Conservation (phyloP, 2,888 invertebrate species). For the Cistogaster globosa region DNA sequence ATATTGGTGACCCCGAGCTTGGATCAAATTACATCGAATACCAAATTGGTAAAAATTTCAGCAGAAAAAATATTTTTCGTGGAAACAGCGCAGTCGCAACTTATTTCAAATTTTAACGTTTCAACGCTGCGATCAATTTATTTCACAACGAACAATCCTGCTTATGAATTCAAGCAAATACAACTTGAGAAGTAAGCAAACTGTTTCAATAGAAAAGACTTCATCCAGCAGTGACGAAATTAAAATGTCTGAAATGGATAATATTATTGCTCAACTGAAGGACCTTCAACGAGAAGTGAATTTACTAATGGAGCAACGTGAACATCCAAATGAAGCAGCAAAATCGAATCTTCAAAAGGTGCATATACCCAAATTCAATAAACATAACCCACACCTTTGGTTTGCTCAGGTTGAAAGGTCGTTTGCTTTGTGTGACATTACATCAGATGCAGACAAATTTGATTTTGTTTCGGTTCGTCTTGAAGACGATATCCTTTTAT, state of each 20-base stretch:
- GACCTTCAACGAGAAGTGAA: neutral
- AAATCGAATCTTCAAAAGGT: constrained; percentile 18
- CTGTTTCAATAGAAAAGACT: neutral
- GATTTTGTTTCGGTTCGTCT: constrained; percentile 13
- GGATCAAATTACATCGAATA: neutral
- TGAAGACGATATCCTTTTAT: constrained; percentile 33
- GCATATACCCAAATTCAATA: constrained; percentile 25
- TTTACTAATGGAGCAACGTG: neutral
- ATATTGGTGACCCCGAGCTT: neutral
- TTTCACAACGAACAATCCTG: neutral
- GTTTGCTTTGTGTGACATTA: constrained; percentile 12
- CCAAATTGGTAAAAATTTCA: no score
- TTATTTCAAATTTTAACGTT: neutral
- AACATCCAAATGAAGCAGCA: neutral
- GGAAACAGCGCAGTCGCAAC: neutral
- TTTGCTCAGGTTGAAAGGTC: constrained; percentile 41
- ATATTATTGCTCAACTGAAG: constrained; percentile 1
- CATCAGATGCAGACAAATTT: constrained; percentile 29
- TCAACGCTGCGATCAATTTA: neutral
- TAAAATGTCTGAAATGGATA: constrained; percentile 8
- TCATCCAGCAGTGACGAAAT: constrained; percentile 13
- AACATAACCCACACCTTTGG: constrained; percentile 32
- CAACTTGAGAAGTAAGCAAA: constrained; percentile 3
- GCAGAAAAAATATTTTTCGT: constrained; percentile 6
- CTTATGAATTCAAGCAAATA: constrained; percentile 6